These are phyloP conservation scores for Eupleurogrammus muticus DNA, from an alignment of 2,797 vertebrate genomes.

Conservation along the genomic window DNA sequence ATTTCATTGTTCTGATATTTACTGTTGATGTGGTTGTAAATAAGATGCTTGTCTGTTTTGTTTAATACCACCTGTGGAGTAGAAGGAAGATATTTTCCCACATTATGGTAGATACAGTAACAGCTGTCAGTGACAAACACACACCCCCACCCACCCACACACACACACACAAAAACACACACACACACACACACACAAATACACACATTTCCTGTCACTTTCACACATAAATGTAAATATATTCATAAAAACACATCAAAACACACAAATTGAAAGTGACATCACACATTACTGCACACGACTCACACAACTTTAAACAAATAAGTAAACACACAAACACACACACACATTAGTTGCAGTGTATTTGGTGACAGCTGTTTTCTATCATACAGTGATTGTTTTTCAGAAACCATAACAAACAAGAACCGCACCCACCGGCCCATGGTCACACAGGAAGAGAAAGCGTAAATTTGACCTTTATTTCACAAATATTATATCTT, in stretches of 20 bases:
- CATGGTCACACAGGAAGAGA: slow-evolving; percentile 26
- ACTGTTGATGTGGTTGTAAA: slow-evolving; percentile 40
- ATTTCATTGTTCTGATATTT: slow-evolving; percentile 33
- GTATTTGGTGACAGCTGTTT: slow-evolving; percentile 62
- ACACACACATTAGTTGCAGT: slow-evolving; percentile 14
- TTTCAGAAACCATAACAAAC: slow-evolving; percentile 60
- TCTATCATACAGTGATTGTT: slow-evolving; percentile 55
- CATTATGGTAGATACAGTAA: not conserved
- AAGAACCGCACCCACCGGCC: slow-evolving; percentile 35
- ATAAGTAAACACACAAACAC: not conserved
- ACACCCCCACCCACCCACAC: slow-evolving; percentile 6
- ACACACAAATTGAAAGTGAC: not conserved
- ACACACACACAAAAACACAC: slow-evolving; percentile 2
- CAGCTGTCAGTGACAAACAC: slow-evolving; percentile 35
- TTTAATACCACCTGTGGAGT: slow-evolving; percentile 20
- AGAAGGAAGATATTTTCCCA: slow-evolving; percentile 7
- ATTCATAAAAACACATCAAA: not conserved
- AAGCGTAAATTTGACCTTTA: slow-evolving; percentile 19
- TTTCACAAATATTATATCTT: slow-evolving; percentile 3
- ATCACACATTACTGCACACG: not conserved
- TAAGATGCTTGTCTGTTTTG: slow-evolving; percentile 26
- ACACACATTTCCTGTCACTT: not conserved
- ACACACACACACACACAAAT: not conserved
- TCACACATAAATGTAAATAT: slow-evolving; percentile 9
- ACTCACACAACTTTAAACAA: slow-evolving; percentile 15